Evolutionary conservation across 2,888 invertebrate species (phyloP), one percentile per base, ranked within the genome.

Genomic region (Agrypnus murinus): DNA sequence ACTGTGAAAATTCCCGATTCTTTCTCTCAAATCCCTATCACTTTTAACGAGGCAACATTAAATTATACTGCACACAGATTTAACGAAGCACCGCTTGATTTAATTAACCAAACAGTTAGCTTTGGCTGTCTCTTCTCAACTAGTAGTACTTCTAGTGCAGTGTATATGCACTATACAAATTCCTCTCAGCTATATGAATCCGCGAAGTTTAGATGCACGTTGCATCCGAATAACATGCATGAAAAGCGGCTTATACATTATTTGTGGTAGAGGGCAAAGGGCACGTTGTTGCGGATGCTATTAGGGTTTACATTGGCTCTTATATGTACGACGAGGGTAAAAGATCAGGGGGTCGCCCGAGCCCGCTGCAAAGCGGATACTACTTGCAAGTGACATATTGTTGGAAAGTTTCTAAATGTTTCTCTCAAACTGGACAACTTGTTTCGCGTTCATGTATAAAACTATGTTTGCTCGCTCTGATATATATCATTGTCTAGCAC

Each of bases 341-440:
- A 46, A 63, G 62, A 34, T 59, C 50, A 31, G 14, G 25, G 25
- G 25, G 25, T 5, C 25, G n/a, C n/a, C n/a, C n/a, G n/a, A n/a
- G n/a, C n/a, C 48, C 45, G 31, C 43, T 57, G 67, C 40, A 58
- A 48, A 64, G 46, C 50, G 45, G 65, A 53, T 65, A 48, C 60
- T 65, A 48, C 60, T 50, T 70, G 70, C 62, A 60, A 70, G 70
- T 70, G 70, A 70, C 70, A 70, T 69, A 69, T 70, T 70, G 70
- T 71, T 72, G 60, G 64, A 64, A 69, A 74, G 73, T 75, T 74
- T 66, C 46, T 64, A 72, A 66, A 75, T 71, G 65, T 66, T 73
- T 63, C 58, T 34, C 55, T 70, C 67, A 71, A 72, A 69, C 65
- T 72, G 69, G 66, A 62, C 69, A 72, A 72, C 57, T 72, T 73